A percentile compares a stretch with the other conserved stretches of the same genome.
These are phyloP conservation scores for Salarias fasciatus DNA, from an alignment of 2,797 vertebrate species.

Conservation along the genomic window DNA sequence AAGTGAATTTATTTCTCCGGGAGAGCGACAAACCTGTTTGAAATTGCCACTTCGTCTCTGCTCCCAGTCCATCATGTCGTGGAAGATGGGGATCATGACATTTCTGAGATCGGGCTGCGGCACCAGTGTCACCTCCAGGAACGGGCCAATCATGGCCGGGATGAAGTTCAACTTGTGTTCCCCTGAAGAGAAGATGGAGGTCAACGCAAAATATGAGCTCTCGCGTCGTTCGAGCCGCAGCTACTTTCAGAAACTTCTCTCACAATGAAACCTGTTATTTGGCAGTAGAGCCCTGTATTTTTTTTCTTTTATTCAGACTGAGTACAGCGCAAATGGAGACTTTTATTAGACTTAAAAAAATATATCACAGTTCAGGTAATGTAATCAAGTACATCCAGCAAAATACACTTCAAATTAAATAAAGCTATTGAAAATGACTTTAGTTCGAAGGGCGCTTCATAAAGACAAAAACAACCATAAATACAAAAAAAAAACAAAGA, in stretches of 20 bases:
- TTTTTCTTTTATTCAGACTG: constrained; percentile 6
- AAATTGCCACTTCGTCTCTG: constrained; percentile 97
- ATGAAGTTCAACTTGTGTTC: constrained; percentile 99
- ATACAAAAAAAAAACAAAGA: constrained; percentile 11
- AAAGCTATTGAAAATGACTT: constrained; percentile 6
- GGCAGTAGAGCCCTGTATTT: constrained; percentile 1
- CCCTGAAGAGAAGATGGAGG: constrained; percentile 78
- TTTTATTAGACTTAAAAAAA: not conserved
- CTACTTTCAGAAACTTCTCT: not conserved
- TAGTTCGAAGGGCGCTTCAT: constrained; percentile 16
- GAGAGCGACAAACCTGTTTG: constrained; percentile 88
- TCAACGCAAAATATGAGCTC: constrained; percentile 8
- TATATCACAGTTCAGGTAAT: not conserved
- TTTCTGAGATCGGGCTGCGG: constrained; percentile 97
- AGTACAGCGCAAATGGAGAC: constrained; percentile 12
- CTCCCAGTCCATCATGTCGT: constrained; percentile 99
- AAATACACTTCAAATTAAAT: constrained; percentile 17
- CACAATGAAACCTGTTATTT: not conserved
- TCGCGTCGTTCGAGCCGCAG: constrained; percentile 11
- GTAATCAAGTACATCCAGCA: too few species aligned
- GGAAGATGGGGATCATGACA: constrained; percentile 99
- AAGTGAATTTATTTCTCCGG: not conserved
- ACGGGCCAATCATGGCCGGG: constrained; percentile 95
- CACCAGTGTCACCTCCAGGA: constrained; percentile 97
- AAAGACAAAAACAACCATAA: constrained; percentile 3